Percentiles rank a stretch among this genome's conserved stretches.
Conservation (phyloP, 2,888 invertebrate genomes). For the Pseudeuparius sepicola region DNA sequence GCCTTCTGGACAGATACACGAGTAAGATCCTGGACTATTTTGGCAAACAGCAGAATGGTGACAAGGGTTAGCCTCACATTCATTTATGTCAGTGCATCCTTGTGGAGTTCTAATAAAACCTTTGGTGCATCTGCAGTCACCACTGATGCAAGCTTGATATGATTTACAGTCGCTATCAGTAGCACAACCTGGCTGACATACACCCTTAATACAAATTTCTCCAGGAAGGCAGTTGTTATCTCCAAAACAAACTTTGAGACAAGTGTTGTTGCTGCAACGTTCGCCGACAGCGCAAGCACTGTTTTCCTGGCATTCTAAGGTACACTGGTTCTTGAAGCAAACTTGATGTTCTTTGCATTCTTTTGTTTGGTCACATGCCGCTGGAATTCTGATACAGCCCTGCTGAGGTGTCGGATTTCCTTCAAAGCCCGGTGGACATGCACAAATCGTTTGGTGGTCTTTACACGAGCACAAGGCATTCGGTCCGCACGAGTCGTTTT, state of each 20-base stretch:
- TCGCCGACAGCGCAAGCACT: conserved; percentile 74
- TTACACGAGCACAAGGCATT: conserved; percentile 71
- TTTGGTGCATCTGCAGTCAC: conserved; percentile 64
- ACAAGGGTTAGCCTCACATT: conserved; percentile 70
- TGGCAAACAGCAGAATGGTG: conserved; percentile 71
- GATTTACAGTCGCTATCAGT: conserved; percentile 69
- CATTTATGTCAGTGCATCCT: conserved; percentile 74
- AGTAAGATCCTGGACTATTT: conserved; percentile 71
- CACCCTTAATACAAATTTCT: conserved; percentile 72
- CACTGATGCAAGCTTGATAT: conserved; percentile 66
- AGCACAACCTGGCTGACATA: conserved; percentile 75
- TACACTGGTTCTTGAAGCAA: conserved; percentile 70
- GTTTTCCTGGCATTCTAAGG: conserved; percentile 65
- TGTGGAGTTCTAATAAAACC: conserved; percentile 66
- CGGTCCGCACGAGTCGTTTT: conserved; percentile 68
- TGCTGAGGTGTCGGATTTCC: conserved; percentile 81
- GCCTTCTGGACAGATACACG: conserved; percentile 68
- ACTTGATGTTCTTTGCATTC: conserved; percentile 70
- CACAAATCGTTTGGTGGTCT: conserved; percentile 66
- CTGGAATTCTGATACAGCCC: conserved; percentile 78
- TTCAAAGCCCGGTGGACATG: conserved; percentile 76
- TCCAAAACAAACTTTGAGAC: conserved; percentile 78
- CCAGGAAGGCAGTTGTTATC: conserved; percentile 85
- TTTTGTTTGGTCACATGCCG: conserved; percentile 52
- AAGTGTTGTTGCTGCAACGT: conserved; percentile 66